phyloP scores from a whole-genome alignment of 2,113 vertebrate species.

The Callithrix jacchus region DNA sequence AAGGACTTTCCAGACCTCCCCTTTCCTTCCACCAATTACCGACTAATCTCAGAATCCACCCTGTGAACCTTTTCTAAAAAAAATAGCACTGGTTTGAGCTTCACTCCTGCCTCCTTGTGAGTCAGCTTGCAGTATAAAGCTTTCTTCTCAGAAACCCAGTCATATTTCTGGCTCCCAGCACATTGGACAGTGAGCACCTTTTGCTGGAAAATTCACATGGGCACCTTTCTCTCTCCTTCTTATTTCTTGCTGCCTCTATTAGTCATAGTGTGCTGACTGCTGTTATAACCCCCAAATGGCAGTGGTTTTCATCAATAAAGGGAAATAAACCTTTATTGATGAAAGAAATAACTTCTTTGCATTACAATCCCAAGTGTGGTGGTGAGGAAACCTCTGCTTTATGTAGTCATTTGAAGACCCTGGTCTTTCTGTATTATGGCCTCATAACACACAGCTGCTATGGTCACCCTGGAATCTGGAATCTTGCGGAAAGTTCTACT shows the following conservation, averaged over 20 bases:
- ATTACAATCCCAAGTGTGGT: background rate
- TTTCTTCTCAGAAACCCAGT: no score
- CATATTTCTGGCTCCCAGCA: no score
- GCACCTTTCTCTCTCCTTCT: background rate
- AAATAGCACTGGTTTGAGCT: no score
- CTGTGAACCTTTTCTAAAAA: no score
- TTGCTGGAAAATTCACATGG: background rate
- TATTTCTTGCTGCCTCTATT: background rate
- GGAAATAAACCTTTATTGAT: background rate
- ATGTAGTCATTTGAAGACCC: background rate
- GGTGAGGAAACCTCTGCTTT: background rate
- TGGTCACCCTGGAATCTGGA: background rate
- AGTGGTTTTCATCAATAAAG: background rate
- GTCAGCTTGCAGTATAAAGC: no score
- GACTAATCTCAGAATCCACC: no score
- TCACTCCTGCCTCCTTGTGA: no score
- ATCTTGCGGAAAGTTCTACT: background rate
- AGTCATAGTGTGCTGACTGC: background rate
- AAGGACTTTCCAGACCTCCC: no score
- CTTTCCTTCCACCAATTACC: no score
- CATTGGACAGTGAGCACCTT: no score
- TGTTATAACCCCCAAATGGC: background rate
- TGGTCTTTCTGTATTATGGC: background rate
- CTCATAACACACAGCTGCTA: background rate
- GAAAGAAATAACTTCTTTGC: background rate